These are phyloP conservation scores for Pandion haliaetus DNA, from an alignment of 2,113 vertebrate species.

Conservation along the genomic window DNA sequence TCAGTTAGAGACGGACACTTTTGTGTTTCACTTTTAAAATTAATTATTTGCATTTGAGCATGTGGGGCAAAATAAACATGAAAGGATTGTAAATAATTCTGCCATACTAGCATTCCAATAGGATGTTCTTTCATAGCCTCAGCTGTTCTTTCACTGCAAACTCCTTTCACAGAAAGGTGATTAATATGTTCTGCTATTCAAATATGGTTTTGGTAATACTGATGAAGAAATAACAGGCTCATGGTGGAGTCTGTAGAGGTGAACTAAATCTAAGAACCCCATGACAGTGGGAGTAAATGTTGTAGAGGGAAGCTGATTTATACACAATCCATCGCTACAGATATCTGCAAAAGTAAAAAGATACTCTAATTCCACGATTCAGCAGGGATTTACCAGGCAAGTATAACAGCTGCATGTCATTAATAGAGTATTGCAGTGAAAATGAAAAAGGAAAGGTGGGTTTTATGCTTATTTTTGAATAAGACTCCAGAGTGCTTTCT, in stretches of 20 bases:
- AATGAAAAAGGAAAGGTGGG: not conserved
- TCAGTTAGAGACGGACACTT: not conserved
- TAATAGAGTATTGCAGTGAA: not conserved
- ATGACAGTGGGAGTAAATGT: not conserved
- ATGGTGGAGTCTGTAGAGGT: not conserved
- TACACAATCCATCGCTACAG: not conserved
- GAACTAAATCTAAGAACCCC: not conserved
- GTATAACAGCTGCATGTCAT: not conserved
- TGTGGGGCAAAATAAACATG: not conserved
- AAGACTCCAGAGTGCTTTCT: not conserved
- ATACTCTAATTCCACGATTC: not conserved
- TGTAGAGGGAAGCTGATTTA: not conserved
- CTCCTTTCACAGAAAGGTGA: not conserved
- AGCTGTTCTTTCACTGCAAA: not conserved
- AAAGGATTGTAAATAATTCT: not conserved
- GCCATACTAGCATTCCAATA: not conserved
- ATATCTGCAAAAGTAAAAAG: not conserved
- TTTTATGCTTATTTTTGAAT: not conserved
- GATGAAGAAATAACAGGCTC: not conserved
- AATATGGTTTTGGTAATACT: not conserved
- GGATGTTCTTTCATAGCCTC: not conserved
- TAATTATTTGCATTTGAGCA: not conserved
- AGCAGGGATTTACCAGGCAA: not conserved
- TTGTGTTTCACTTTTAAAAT: not conserved
- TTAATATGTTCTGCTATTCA: not conserved